phyloP scores from a whole-genome alignment of 2,888 invertebrate species.

The Sycophila texana region DNA sequence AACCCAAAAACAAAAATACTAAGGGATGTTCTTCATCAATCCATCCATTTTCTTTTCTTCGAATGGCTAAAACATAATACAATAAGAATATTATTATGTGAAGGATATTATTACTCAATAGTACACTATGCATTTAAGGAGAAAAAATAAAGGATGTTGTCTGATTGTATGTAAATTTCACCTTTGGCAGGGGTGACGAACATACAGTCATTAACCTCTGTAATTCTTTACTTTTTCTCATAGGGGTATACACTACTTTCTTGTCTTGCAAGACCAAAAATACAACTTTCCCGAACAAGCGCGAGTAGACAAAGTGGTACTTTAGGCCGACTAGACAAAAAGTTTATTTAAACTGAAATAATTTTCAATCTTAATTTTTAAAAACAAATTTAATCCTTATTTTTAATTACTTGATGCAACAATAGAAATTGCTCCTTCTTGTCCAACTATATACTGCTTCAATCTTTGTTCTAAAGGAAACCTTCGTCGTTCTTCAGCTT shows the following conservation, averaged over 20 bases:
- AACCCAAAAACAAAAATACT: constrained; percentile 93
- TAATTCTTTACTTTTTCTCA: no score
- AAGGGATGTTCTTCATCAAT: constrained; percentile 94
- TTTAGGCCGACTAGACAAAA: no score
- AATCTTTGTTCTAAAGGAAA: constrained; percentile 91
- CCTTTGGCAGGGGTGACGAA: no score
- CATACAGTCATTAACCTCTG: no score
- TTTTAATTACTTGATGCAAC: constrained; percentile 81
- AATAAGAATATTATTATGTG: no score
- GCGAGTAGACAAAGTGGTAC: no score
- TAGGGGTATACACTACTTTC: no score
- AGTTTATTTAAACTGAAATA: background rate
- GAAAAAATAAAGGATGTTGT: no score
- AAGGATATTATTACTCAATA: background rate
- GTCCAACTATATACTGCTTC: constrained; percentile 90
- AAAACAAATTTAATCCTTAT: background rate
- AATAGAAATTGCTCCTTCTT: constrained; percentile 87
- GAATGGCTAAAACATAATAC: constrained; percentile 79
- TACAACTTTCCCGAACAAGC: no score
- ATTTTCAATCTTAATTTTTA: background rate
- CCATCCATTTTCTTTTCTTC: constrained; percentile 95
- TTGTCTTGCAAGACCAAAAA: no score
- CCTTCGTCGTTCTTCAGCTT: constrained; percentile 86
- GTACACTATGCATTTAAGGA: no score
- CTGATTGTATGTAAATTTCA: no score